Conservation (phyloP, 1,140 invertebrate species). For the Trichoplusia ni region DNA sequence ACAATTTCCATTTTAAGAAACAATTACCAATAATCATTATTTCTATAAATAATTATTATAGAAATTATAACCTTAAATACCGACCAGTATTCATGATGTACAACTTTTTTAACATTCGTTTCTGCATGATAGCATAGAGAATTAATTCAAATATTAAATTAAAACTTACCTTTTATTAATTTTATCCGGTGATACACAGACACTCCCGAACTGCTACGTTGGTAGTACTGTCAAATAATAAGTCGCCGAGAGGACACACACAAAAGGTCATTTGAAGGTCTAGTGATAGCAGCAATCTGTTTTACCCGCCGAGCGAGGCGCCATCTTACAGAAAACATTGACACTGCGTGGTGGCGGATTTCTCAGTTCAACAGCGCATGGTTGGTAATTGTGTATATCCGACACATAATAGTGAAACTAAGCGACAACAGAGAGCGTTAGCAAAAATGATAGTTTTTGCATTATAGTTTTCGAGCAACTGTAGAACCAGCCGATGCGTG, state of each 20-base stretch:
- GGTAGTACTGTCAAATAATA: constrained; percentile 70
- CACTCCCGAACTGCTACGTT: constrained; percentile 56
- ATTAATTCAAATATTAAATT: not conserved
- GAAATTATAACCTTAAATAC: constrained; percentile 5
- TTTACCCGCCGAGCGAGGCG: constrained; percentile 38
- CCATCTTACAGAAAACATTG: constrained; percentile 38
- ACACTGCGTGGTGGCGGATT: too few species aligned
- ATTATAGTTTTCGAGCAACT: too few species aligned
- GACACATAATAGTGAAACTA: too few species aligned
- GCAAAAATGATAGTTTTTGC: too few species aligned
- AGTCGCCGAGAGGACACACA: constrained; percentile 63
- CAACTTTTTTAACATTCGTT: constrained; percentile 16
- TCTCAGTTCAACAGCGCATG: too few species aligned
- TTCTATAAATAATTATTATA: not conserved
- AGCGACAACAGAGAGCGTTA: too few species aligned
- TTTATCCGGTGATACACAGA: constrained; percentile 41
- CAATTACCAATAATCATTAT: too few species aligned
- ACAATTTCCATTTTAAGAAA: too few species aligned
- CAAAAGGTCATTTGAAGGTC: constrained; percentile 80
- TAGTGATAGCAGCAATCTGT: constrained; percentile 43
- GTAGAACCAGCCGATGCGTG: too few species aligned
- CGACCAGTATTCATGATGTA: not conserved
- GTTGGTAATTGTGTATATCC: too few species aligned
- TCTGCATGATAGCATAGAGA: not conserved
- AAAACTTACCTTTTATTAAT: constrained; percentile 54